Conservation (phyloP, 2,113 vertebrate species). For the Podarcis raffonei region DNA sequence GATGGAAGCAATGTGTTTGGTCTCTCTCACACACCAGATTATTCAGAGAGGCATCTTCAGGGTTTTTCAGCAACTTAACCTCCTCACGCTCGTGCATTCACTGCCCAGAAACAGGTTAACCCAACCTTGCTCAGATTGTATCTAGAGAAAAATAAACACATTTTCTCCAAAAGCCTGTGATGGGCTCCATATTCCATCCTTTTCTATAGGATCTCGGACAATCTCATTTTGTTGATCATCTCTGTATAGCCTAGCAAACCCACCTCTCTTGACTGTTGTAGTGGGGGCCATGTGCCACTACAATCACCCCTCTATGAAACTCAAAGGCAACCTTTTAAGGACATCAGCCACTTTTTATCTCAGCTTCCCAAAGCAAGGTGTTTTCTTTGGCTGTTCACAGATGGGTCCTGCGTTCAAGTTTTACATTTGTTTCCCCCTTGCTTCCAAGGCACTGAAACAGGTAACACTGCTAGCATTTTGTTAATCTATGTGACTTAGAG, state of each 20-base stretch:
- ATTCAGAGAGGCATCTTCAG: not conserved
- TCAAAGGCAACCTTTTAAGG: not conserved
- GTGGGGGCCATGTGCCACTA: not conserved
- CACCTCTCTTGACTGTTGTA: rapidly evolving
- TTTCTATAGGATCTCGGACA: not conserved
- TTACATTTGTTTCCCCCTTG: not conserved
- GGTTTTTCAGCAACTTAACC: not conserved
- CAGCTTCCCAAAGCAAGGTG: not conserved
- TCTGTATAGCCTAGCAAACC: not conserved
- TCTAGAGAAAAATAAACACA: not conserved
- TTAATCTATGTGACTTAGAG: not conserved
- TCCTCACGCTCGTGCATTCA: not conserved
- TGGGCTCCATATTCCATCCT: not conserved
- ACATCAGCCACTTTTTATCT: conserved; percentile 2
- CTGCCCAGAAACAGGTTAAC: not conserved
- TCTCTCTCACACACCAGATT: not conserved
- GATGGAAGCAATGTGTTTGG: not conserved
- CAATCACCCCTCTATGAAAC: not conserved
- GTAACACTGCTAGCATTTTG: not conserved
- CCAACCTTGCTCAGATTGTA: not conserved
- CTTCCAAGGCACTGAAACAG: conserved; percentile 31
- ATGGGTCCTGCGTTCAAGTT: not conserved
- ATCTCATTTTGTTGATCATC: not conserved
- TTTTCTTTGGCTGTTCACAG: conserved; percentile 1
- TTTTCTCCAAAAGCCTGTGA: rapidly evolving